Conservation (phyloP, 1,140 invertebrate species). For the Geopemphigus sp. region DNA sequence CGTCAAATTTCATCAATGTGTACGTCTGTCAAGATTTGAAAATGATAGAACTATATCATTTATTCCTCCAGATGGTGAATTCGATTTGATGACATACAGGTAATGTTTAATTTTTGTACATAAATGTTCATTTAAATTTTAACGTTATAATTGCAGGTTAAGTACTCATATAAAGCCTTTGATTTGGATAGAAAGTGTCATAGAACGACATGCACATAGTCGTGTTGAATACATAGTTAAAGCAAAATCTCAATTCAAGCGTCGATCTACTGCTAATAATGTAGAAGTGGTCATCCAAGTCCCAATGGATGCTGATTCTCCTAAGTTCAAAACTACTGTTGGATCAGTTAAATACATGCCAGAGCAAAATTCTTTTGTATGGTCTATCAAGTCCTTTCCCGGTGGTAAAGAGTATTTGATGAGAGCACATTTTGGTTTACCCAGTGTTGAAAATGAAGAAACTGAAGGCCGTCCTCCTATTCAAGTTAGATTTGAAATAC, state of each 20-base stretch:
- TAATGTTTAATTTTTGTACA: slow-evolving; percentile 43
- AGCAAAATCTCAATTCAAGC: slow-evolving; percentile 98
- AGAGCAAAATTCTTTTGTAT: slow-evolving; percentile 95
- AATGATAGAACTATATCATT: slow-evolving; percentile 99
- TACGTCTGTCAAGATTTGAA: slow-evolving; percentile 94
- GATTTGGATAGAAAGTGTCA: slow-evolving; percentile 99
- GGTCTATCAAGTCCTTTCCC: slow-evolving; percentile 99
- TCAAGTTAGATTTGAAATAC: slow-evolving; percentile 99
- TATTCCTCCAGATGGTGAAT: slow-evolving; percentile 98
- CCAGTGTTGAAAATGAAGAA: slow-evolving; percentile 94
- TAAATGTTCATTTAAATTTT: no score
- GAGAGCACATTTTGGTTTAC: slow-evolving; percentile 98
- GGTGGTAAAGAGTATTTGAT: slow-evolving; percentile 99
- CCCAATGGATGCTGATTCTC: slow-evolving; percentile 95
- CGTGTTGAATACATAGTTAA: slow-evolving; percentile 99
- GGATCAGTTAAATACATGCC: slow-evolving; percentile 97
- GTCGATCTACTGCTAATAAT: slow-evolving; percentile 97
- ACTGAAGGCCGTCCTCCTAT: slow-evolving; percentile 96
- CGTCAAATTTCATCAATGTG: slow-evolving; percentile 99
- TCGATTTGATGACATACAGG: slow-evolving; percentile 99
- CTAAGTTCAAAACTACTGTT: slow-evolving; percentile 98
- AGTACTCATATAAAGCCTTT: slow-evolving; percentile 80
- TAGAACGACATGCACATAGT: slow-evolving; percentile 97
- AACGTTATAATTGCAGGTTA: not conserved
- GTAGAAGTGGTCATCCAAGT: slow-evolving; percentile 99